These are phyloP conservation scores for Bombus huntii DNA, from an alignment of 1,140 invertebrate genomes.

Conservation along the genomic window DNA sequence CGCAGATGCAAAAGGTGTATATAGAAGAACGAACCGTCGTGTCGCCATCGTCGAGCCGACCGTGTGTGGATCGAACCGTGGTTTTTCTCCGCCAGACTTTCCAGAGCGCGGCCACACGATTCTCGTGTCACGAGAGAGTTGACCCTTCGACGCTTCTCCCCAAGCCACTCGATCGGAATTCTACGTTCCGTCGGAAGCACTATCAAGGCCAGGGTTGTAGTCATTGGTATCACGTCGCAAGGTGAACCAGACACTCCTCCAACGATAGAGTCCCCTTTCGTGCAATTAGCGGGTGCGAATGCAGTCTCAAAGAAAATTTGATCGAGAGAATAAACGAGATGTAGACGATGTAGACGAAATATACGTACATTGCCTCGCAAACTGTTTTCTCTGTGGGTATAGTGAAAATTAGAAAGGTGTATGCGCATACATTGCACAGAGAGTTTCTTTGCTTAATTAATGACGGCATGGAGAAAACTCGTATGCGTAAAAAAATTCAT, in stretches of 20 bases:
- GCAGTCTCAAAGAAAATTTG: background rate
- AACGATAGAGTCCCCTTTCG: background rate
- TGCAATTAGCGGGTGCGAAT: conserved; percentile 13
- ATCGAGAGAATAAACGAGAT: background rate
- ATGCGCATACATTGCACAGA: no score
- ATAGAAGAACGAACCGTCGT: no score
- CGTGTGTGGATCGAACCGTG: background rate
- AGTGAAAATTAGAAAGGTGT: background rate
- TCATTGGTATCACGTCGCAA: conserved; percentile 11
- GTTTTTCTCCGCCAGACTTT: conserved; percentile 19
- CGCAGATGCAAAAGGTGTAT: conserved; percentile 37
- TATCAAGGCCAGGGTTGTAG: conserved; percentile 40
- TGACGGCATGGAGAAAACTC: no score
- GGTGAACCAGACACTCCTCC: conserved; percentile 20
- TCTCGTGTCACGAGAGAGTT: conserved; percentile 40
- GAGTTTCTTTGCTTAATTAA: no score
- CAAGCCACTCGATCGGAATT: conserved; percentile 13
- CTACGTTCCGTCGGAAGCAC: conserved; percentile 27
- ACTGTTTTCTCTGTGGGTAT: background rate
- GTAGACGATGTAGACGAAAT: background rate
- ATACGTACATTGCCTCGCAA: background rate
- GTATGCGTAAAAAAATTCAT: no score
- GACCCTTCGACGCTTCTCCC: conserved; percentile 15
- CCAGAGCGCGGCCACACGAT: background rate
- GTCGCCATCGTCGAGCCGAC: background rate